phyloP scores from a whole-genome alignment of 2,888 invertebrate genomes.

The Phaedon cochleariae region DNA sequence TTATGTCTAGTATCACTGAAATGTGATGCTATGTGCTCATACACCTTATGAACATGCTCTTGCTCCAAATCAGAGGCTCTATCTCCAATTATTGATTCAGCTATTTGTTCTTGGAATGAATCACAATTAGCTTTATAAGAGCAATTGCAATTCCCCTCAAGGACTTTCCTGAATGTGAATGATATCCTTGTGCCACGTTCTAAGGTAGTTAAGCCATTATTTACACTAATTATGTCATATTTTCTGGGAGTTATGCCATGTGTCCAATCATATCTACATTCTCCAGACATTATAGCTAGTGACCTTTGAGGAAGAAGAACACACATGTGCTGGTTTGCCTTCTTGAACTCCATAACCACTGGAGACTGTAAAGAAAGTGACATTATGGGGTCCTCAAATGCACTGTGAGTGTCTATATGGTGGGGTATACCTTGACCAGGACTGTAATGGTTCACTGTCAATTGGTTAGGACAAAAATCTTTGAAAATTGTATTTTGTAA shows the following conservation, averaged over 20 bases:
- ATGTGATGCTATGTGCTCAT: slow-evolving; percentile 92
- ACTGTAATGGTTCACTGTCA: slow-evolving; percentile 84
- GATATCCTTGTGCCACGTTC: slow-evolving; percentile 74
- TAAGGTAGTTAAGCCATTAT: slow-evolving; percentile 65
- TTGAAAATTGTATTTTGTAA: slow-evolving; percentile 61
- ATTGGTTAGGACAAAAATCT: slow-evolving; percentile 74
- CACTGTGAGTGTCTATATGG: slow-evolving; percentile 95
- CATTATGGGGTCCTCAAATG: slow-evolving; percentile 88
- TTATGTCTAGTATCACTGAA: slow-evolving; percentile 95
- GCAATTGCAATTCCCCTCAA: slow-evolving; percentile 70
- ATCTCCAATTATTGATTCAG: slow-evolving; percentile 30
- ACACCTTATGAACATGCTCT: slow-evolving; percentile 85
- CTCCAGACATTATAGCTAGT: slow-evolving; percentile 81
- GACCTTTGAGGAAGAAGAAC: slow-evolving; percentile 76
- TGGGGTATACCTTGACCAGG: slow-evolving; percentile 94
- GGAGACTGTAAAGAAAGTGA: slow-evolving; percentile 86
- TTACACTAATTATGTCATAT: slow-evolving; percentile 74
- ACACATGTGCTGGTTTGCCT: slow-evolving; percentile 67
- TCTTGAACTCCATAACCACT: slow-evolving; percentile 89
- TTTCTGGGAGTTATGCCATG: slow-evolving; percentile 88
- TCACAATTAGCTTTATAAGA: slow-evolving; percentile 74
- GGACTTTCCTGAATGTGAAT: slow-evolving; percentile 78
- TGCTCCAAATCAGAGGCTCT: slow-evolving; percentile 69
- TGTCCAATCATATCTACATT: slow-evolving; percentile 78
- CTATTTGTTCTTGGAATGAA: slow-evolving; percentile 54